Conservation (phyloP, 2,113 vertebrate genomes). For the Malurus cyaneus region DNA sequence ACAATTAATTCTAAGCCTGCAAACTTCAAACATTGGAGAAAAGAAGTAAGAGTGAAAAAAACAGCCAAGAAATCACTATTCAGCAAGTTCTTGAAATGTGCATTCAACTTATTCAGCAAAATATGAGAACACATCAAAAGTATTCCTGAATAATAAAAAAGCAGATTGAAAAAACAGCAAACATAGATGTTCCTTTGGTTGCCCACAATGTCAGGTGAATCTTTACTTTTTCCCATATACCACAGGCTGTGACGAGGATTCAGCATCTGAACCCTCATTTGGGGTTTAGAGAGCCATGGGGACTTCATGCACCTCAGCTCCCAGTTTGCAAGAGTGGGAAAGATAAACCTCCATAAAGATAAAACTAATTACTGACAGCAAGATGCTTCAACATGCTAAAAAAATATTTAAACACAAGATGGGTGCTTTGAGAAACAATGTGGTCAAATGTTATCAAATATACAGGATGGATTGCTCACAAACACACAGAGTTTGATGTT, state of each 20-base stretch:
- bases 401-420: background rate
- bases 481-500: background rate
- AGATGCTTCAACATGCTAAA: background rate
- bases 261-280: background rate
- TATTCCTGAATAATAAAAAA: background rate
- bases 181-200: background rate
- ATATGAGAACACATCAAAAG: background rate
- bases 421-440: background rate
- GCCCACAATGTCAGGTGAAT: background rate
- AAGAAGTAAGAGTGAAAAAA: background rate
- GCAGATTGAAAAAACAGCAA: background rate
- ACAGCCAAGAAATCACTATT: background rate
- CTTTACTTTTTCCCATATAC: background rate
- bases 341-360: background rate
- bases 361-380: background rate
- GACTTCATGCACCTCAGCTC: fast-evolving
- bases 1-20: background rate
- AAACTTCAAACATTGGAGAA: background rate
- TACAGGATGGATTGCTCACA: background rate
- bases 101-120: conserved; percentile 1
- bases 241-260: background rate
- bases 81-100: background rate
- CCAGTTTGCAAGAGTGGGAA: background rate
- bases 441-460: background rate
- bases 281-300: background rate